These are phyloP conservation scores for Acyrthosiphon pisum DNA, from an alignment of 1,140 invertebrate genomes.

Conservation along the genomic window DNA sequence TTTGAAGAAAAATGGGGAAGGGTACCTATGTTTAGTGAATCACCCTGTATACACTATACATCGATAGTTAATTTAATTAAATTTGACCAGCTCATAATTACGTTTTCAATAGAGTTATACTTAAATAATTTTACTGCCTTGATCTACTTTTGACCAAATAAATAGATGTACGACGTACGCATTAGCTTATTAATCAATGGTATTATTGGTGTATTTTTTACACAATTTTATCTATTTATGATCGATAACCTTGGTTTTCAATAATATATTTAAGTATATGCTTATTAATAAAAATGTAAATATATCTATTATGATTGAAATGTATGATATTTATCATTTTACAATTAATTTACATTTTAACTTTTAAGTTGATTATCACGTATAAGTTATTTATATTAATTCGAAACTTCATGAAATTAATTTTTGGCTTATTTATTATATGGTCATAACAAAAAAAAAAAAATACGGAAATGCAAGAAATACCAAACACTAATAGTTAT, in stretches of 20 bases:
- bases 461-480: not conserved
- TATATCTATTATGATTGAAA: not conserved
- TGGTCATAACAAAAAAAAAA: too few relatives aligned
- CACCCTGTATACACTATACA: too few relatives aligned
- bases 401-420: not conserved
- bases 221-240: not conserved
- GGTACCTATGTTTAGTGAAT: too few relatives aligned
- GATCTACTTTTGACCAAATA: slow-evolving; percentile 21
- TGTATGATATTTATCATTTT: not conserved
- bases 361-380: not conserved
- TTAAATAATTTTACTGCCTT: not conserved
- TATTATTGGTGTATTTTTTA: not conserved
- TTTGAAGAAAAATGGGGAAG: too few relatives aligned
- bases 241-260: not conserved
- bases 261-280: not conserved
- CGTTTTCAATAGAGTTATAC: not conserved
- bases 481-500: accelerated
- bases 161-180: not conserved
- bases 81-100: too few relatives aligned
- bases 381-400: not conserved
- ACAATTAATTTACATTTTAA: not conserved
- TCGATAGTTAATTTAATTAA: too few relatives aligned
- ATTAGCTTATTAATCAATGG: not conserved
- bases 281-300: not conserved
- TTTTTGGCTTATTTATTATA: not conserved